Evolutionary conservation across 2,113 vertebrate genomes (phyloP).

Genomic region (Toxostoma redivivum): DNA sequence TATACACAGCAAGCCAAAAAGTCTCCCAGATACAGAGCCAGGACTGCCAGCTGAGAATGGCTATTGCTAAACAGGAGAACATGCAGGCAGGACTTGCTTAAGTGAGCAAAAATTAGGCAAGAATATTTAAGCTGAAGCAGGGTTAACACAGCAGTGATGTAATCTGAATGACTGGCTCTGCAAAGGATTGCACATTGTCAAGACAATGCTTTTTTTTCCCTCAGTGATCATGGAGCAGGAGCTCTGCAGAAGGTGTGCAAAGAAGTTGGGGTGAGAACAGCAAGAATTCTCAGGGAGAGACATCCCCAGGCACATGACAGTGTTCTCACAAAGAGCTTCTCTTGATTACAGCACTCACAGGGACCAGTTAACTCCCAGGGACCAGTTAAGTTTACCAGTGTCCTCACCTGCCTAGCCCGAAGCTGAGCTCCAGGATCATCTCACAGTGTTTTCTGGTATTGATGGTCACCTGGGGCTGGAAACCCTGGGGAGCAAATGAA

Average conservation of each 20-base stretch:
- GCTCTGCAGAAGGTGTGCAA: not conserved
- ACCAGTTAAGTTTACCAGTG: not conserved
- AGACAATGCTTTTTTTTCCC: not conserved
- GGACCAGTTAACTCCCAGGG: not conserved
- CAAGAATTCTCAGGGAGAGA: not conserved
- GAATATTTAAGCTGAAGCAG: not conserved
- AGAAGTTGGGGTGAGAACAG: not conserved
- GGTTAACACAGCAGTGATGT: not conserved
- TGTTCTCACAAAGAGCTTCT: rapidly evolving
- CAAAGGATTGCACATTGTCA: not conserved
- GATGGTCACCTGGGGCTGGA: not conserved
- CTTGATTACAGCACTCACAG: not conserved
- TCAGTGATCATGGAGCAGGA: not conserved
- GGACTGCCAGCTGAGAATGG: not conserved
- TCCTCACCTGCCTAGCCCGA: not conserved
- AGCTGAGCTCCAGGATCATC: not conserved
- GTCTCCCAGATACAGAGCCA: not conserved
- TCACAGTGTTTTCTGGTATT: not conserved
- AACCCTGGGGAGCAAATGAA: not conserved
- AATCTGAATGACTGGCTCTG: not conserved
- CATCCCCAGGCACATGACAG: rapidly evolving
- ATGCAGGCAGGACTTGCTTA: not conserved
- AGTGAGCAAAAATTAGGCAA: not conserved
- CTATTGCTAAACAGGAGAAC: not conserved
- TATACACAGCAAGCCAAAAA: not conserved